phyloP scores from a whole-genome alignment of 2,888 invertebrate species.

The Seira ritae region DNA sequence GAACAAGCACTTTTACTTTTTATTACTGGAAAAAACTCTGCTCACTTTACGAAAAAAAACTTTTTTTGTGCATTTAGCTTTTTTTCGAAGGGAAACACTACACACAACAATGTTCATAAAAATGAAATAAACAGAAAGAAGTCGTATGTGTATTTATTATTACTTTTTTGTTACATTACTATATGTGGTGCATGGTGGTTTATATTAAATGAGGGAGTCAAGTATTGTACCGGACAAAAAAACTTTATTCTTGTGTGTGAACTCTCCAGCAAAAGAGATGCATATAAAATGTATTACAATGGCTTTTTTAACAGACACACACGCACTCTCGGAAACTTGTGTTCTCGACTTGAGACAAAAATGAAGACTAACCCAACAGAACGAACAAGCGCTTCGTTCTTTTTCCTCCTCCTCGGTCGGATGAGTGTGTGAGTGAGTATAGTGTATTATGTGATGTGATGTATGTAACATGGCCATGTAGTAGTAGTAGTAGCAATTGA shows the following conservation, averaged over 20 bases:
- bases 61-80: conserved; percentile 14
- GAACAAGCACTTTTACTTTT: conserved; percentile 34
- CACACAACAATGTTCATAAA: background rate
- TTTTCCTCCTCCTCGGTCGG: conserved; percentile 29
- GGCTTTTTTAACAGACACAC: background rate
- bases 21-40: background rate
- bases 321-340: background rate
- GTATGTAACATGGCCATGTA: no score
- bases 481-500: background rate
- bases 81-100: conserved; percentile 19
- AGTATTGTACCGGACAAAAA: conserved; percentile 34
- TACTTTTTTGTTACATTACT: background rate
- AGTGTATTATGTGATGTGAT: no score
- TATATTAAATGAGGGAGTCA: background rate
- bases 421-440: background rate
- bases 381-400: conserved; percentile 33
- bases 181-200: background rate
- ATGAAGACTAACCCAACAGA: conserved; percentile 51
- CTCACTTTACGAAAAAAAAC: conserved; percentile 24
- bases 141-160: conserved; percentile 44
- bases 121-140: conserved; percentile 24
- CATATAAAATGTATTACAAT: conserved; percentile 3
- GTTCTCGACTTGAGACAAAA: conserved; percentile 44
- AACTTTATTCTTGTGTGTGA: conserved; percentile 9
- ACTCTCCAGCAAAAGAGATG: background rate